phyloP scores from a whole-genome alignment of 2,888 invertebrate species.

The Trisateles emortualis region DNA sequence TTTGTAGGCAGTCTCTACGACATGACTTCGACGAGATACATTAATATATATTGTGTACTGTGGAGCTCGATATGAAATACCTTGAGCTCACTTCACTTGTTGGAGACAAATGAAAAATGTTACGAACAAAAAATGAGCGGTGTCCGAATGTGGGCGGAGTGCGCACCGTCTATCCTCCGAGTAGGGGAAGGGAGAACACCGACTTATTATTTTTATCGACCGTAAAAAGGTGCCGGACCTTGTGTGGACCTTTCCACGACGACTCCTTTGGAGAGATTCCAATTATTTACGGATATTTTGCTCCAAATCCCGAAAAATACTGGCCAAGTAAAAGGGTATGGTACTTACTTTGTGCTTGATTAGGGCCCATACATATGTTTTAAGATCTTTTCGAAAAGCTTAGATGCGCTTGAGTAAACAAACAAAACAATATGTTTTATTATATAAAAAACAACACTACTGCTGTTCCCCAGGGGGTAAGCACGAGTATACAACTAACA shows the following conservation, averaged over 20 bases:
- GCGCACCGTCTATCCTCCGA: slow-evolving; percentile 45
- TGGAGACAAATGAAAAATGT: slow-evolving; percentile 57
- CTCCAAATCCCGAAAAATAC: slow-evolving; percentile 77
- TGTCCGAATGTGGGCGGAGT: slow-evolving; percentile 73
- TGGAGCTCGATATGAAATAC: slow-evolving; percentile 32
- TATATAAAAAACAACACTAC: no score
- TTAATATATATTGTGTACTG: slow-evolving; percentile 41
- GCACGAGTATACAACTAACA: no score
- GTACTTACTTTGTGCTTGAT: slow-evolving; percentile 66
- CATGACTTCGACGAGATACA: slow-evolving; percentile 21
- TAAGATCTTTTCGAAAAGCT: slow-evolving; percentile 42
- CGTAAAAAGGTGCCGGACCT: slow-evolving; percentile 83
- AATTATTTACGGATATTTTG: slow-evolving; percentile 82
- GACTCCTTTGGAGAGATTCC: slow-evolving; percentile 74
- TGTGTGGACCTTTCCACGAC: slow-evolving; percentile 72
- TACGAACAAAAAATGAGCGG: slow-evolving; percentile 84
- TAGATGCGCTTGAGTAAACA: slow-evolving; percentile 13
- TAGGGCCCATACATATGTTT: slow-evolving; percentile 46
- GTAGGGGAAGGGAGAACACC: slow-evolving; percentile 53
- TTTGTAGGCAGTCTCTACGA: slow-evolving; percentile 59
- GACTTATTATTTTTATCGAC: slow-evolving; percentile 85
- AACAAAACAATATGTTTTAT: neutral
- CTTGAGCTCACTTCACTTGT: slow-evolving; percentile 37
- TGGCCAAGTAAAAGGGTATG: slow-evolving; percentile 65
- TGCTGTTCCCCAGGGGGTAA: no score